phyloP scores from a whole-genome alignment of 1,140 invertebrate species.

The Magallana ariakensis region DNA sequence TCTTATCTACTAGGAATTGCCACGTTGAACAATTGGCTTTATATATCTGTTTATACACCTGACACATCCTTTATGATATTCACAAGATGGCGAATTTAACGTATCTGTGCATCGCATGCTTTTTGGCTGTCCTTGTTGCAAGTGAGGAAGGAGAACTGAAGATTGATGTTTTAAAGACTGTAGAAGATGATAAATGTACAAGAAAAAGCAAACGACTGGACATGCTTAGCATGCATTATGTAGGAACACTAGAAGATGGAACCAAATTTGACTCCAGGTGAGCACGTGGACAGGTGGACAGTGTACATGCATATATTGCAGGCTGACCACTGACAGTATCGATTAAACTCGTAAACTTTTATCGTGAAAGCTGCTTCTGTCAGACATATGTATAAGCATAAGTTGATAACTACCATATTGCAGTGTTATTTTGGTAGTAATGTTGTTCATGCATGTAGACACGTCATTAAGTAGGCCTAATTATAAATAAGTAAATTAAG shows the following conservation, averaged over 20 bases:
- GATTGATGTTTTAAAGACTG: slow-evolving; percentile 87
- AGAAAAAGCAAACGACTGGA: slow-evolving; percentile 91
- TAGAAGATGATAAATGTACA: slow-evolving; percentile 88
- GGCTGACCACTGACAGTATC: no score
- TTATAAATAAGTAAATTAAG: no score
- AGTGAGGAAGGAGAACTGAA: slow-evolving; percentile 82
- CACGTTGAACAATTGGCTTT: slow-evolving; percentile 27
- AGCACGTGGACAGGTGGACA: slow-evolving; percentile 61
- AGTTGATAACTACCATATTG: no score
- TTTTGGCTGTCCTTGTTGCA: background rate
- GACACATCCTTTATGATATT: background rate
- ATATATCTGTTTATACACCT: slow-evolving; percentile 34
- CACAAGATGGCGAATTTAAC: slow-evolving; percentile 36
- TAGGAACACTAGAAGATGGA: slow-evolving; percentile 90
- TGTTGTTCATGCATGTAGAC: no score
- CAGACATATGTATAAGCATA: no score
- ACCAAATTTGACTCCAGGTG: slow-evolving; percentile 97
- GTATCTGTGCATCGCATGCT: background rate
- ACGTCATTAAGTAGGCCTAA: no score
- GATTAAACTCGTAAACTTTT: no score
- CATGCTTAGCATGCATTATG: slow-evolving; percentile 96
- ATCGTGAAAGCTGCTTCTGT: no score
- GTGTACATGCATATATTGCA: no score
- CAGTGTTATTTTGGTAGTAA: no score
- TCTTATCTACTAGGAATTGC: slow-evolving; percentile 19